Evolutionary conservation across 1,140 invertebrate species (phyloP).

Genomic region (Bathynomus jamesi): DNA sequence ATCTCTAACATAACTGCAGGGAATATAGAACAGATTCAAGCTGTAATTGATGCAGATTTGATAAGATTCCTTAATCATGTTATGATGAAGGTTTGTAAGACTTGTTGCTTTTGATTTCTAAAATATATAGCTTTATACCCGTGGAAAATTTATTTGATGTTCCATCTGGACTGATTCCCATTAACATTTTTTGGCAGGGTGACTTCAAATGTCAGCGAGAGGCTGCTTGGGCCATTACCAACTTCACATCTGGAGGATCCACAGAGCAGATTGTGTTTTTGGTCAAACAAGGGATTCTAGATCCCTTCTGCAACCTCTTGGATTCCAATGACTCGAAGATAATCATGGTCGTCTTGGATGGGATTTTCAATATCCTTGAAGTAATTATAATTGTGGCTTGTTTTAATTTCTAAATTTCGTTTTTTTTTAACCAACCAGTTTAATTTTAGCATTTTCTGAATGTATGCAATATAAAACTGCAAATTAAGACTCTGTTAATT

Average conservation of each 20-base stretch:
- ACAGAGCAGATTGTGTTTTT: conserved; percentile 58
- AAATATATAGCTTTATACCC: too few relatives aligned
- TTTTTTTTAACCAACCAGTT: too few relatives aligned
- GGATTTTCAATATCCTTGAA: conserved; percentile 54
- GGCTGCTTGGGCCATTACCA: conserved; percentile 71
- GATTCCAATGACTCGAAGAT: conserved; percentile 52
- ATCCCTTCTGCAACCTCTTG: conserved; percentile 50
- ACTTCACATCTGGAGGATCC: conserved; percentile 65
- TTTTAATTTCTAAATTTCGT: not conserved
- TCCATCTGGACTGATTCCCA: too few relatives aligned
- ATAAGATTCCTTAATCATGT: conserved; percentile 91
- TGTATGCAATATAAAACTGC: too few relatives aligned
- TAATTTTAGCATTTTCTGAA: too few relatives aligned
- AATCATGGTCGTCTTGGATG: conserved; percentile 56
- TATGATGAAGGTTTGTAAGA: conserved; percentile 52
- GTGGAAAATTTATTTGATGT: too few relatives aligned
- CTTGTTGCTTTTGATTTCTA: too few relatives aligned
- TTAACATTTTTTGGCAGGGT: conserved; percentile 50
- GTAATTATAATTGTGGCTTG: conserved; percentile 32
- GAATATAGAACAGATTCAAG: conserved; percentile 92
- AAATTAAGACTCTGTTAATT: too few relatives aligned
- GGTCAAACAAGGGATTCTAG: conserved; percentile 51
- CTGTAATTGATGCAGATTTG: conserved; percentile 92
- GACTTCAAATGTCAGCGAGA: conserved; percentile 71
- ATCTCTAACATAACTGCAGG: conserved; percentile 97